Evolutionary conservation across 2,113 vertebrate genomes (phyloP).

Genomic region (Aspidoscelis tigris): DNA sequence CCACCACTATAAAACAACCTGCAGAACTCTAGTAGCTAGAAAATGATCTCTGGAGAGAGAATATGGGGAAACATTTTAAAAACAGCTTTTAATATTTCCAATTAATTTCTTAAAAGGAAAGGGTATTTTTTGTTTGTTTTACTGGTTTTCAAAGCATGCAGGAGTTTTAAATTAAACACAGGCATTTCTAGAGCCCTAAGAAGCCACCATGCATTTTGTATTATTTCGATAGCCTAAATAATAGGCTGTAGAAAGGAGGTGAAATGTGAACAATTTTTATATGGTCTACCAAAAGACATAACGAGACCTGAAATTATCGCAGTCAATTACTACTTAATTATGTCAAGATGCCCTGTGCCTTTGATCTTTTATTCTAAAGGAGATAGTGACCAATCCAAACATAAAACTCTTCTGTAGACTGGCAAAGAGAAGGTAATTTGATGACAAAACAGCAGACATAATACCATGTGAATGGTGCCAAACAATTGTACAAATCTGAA

Average conservation of each 20-base stretch:
- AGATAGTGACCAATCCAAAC: too few species aligned
- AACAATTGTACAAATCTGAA: too few species aligned
- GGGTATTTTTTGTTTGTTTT: too few species aligned
- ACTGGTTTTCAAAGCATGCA: neutral
- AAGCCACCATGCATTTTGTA: neutral
- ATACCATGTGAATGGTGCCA: too few species aligned
- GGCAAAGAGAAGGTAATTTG: too few species aligned
- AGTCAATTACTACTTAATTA: too few species aligned
- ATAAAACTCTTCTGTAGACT: too few species aligned
- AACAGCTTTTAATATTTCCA: neutral
- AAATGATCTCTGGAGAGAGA: neutral
- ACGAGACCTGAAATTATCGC: too few species aligned
- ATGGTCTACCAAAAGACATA: too few species aligned
- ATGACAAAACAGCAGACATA: too few species aligned
- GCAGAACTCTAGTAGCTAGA: neutral
- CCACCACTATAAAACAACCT: neutral
- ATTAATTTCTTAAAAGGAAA: neutral
- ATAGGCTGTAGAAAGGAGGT: neutral
- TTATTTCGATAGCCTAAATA: slow-evolving; percentile 8
- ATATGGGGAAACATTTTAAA: neutral
- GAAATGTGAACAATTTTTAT: neutral
- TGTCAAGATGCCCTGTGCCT: too few species aligned
- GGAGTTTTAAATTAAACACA: neutral
- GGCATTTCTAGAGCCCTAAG: neutral
- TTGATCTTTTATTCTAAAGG: too few species aligned